phyloP scores from a whole-genome alignment of 2,797 vertebrate species.

The Tapera naevia region DNA sequence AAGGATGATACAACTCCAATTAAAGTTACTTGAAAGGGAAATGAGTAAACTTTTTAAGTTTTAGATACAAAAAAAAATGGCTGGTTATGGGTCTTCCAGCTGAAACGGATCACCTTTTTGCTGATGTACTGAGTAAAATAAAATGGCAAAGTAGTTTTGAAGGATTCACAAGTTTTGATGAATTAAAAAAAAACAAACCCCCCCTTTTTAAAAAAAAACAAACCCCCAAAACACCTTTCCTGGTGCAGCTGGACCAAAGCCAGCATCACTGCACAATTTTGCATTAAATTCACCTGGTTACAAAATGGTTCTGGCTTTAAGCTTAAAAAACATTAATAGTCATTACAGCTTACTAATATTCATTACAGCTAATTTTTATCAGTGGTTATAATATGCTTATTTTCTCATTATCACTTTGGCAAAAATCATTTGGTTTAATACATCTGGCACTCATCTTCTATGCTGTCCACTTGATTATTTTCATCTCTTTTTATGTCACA shows the following conservation, averaged over 20 bases:
- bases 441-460: neutral
- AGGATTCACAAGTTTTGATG: neutral
- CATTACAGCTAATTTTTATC: neutral
- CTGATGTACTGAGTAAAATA: neutral
- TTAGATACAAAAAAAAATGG: neutral
- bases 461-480: slow-evolving; percentile 16
- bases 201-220: too few species aligned
- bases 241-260: neutral
- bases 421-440: neutral
- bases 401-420: neutral
- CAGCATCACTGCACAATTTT: neutral
- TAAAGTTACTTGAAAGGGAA: neutral
- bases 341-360: neutral
- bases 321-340: neutral
- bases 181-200: neutral
- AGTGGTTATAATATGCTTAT: neutral
- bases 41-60: neutral
- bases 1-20: neutral
- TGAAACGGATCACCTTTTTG: neutral
- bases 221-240: too few species aligned
- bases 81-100: neutral
- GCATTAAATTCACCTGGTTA: neutral
- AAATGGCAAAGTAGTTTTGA: neutral
- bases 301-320: neutral
- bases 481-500: neutral